Base-by-base conservation (phyloP, 2,888 invertebrate species). In the Agriopis marginaria region DNA sequence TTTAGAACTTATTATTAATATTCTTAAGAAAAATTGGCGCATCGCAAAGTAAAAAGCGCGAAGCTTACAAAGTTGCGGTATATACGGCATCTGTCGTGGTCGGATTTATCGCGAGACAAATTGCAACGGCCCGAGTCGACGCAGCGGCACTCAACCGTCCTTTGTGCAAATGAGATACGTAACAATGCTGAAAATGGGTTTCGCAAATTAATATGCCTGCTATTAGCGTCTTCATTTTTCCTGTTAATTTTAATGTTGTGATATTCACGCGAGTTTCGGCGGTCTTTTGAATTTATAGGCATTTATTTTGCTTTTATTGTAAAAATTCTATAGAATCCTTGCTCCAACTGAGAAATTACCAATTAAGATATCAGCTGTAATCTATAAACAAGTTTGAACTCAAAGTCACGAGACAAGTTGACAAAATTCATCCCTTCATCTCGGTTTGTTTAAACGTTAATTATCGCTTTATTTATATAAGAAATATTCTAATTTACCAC, bases 101-200 rank as follows among this genome's bases (percentile, higher is more conserved):
- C 82, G 89, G 90, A 89, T 91, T 91, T 91, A 90, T 91, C 89
- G 87, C 77, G 80, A 86, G 88, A 91, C 90, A 91, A 92, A 92
- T 93, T 91, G 91, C 90, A 88, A 84, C 83, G 83, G 56, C 82
- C 73, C 79, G 79, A 79, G 81, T 73, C 79, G 82, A 79, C 77
- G 76, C 76, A 70, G 73, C 73, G 78, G 78, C 67, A 65, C 63
- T 65, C 50, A 66, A 77, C 83, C 80, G 82, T 89, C 86, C 84
- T 86, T 86, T 89, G 88, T 89, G 86, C 86, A 89, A 89, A 91
- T 89, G 88, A 89, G 87, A 88, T 86, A 85, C 82, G 81, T 85
- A 87, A 87, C 86, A 87, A 88, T 86, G 82, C 84, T 82, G 82
- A 83, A 85, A 87, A 89, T 86, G 83, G 83, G 85, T 85, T 82